Base-by-base conservation (phyloP, 2,113 vertebrate genomes). In the Oncorhynchus clarkii region DNA sequence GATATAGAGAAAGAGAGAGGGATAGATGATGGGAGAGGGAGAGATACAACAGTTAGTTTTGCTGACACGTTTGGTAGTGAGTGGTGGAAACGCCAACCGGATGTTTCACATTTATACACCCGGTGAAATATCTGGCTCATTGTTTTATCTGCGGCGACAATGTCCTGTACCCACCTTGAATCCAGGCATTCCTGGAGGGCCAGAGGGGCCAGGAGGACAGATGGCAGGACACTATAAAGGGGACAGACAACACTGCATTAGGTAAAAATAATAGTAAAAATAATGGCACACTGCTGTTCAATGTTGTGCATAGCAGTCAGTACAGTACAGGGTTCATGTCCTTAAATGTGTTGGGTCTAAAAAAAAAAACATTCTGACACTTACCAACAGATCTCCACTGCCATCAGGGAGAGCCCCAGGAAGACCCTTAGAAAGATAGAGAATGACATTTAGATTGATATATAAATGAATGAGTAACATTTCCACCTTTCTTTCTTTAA, bases 121-220 rank as follows among this genome's bases (percentile, higher is more conserved):
- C 2, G 2, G 39, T 3, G 39, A 45, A 45, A 45, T 45, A 45
- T 45, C 39, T 3, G 39, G 7, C 9, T 45, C 39, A 45, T 45
- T 45, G 39, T 45, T 45, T 45, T 45, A 39, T 18, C 27, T 34
- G 29, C 3, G 29, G 29, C 11, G 16, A 39, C 8, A 24, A 20
- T 68, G 73, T 54, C 1, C 24, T 24, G 0, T 62, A 12, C 87
- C 88, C 84, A 97, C 97, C 96, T 99, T 99, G 91, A 99, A 99
- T 73, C 97, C 97, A 75, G 97, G 97, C 94, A 99, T 97, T 84
- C 97, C 97, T 3, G 95, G 95, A 54, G 96, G 94, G 2, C 97
- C 97, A 0, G 96, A 89, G 0, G 94, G 97, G 6, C 97, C 97
- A 1, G 95, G 92, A 0, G 97, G 97, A 82, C 97, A 99, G 88